Percentiles rank a stretch among this genome's conserved stretches.
These are phyloP conservation scores for Myotis yumanensis DNA, from an alignment of 2,113 vertebrate genomes.

Conservation along the genomic window DNA sequence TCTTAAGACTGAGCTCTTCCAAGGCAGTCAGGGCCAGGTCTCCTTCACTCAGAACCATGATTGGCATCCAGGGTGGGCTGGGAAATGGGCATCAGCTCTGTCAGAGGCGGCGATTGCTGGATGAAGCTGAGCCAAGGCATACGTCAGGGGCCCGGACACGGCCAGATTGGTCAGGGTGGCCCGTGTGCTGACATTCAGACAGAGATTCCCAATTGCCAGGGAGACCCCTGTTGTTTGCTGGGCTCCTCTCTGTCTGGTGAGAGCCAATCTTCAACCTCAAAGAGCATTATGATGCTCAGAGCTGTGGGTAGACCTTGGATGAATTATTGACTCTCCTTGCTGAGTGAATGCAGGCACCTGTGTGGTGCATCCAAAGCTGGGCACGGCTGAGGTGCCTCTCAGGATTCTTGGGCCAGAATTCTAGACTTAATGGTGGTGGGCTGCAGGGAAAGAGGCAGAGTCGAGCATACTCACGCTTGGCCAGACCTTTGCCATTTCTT, in stretches of 20 bases:
- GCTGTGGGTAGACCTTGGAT: conserved; percentile 52
- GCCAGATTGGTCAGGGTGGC: background rate
- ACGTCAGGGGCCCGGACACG: background rate
- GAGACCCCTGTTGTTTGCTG: conserved; percentile 23
- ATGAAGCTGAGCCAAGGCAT: background rate
- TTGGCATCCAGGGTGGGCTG: background rate
- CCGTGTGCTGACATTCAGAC: background rate
- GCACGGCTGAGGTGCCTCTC: background rate
- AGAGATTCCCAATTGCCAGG: conserved; percentile 12
- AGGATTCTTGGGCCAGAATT: conserved; percentile 66
- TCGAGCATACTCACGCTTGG: background rate
- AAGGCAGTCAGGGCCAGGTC: background rate
- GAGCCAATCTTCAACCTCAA: conserved; percentile 63
- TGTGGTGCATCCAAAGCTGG: conserved; percentile 35
- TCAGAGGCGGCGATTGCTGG: background rate
- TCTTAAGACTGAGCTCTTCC: background rate
- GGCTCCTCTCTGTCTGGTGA: conserved; percentile 60
- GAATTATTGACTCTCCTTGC: conserved; percentile 63
- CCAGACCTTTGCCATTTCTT: background rate
- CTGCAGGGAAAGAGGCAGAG: conserved; percentile 16
- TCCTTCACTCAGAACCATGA: background rate
- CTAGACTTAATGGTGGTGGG: background rate
- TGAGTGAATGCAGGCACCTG: conserved; percentile 53
- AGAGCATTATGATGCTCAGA: conserved; percentile 47
- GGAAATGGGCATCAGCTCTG: background rate